These are phyloP conservation scores for Crocallis elinguaria DNA, from an alignment of 2,888 invertebrate species.

Conservation along the genomic window DNA sequence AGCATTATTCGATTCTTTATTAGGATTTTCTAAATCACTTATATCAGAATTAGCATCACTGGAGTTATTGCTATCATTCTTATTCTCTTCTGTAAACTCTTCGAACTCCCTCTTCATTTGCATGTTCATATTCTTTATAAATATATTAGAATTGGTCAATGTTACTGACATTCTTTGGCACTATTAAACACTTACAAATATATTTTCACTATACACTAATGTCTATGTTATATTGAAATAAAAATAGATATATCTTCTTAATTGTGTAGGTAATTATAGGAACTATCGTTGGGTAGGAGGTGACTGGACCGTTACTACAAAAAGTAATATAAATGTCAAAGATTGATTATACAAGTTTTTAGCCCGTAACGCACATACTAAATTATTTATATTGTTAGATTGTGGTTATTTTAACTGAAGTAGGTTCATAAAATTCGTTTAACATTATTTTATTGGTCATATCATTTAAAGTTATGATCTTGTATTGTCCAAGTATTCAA, in stretches of 20 bases:
- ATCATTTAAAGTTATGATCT: too few species aligned
- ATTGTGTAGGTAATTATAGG: slow-evolving; percentile 84
- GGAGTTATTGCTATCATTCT: slow-evolving; percentile 70
- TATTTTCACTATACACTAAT: slow-evolving; percentile 57
- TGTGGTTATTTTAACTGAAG: neutral
- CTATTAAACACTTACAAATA: slow-evolving; percentile 58
- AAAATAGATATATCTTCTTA: slow-evolving; percentile 78
- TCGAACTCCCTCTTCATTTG: slow-evolving; percentile 79
- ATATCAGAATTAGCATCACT: slow-evolving; percentile 74
- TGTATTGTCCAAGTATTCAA: too few species aligned
- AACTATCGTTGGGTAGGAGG: slow-evolving; percentile 85
- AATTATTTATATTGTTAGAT: neutral
- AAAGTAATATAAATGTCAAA: neutral
- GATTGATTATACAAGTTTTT: slow-evolving; percentile 7
- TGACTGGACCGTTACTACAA: slow-evolving; percentile 65
- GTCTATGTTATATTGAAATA: slow-evolving; percentile 69
- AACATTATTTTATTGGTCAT: neutral
- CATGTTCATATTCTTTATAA: slow-evolving; percentile 73
- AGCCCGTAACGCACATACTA: slow-evolving; percentile 19
- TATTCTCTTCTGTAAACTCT: slow-evolving; percentile 66
- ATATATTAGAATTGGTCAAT: slow-evolving; percentile 68
- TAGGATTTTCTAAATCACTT: slow-evolving; percentile 74
- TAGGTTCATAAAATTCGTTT: neutral
- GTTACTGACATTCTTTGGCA: slow-evolving; percentile 72
- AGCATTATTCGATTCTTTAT: slow-evolving; percentile 58